Conservation (phyloP, 2,113 vertebrate genomes). For the Cnemophilus loriae region DNA sequence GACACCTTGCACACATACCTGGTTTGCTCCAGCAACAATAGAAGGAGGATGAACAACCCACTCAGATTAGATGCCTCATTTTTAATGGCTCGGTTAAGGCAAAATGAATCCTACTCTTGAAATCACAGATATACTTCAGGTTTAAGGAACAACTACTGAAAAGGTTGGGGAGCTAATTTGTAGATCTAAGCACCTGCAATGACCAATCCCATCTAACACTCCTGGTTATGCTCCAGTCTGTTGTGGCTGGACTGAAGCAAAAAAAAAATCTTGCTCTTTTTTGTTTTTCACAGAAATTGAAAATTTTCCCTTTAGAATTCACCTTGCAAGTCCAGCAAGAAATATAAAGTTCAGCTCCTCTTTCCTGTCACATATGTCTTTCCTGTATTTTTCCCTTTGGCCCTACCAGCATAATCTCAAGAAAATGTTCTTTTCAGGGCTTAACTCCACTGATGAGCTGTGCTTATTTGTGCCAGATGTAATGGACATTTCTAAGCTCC, state of each 20-base stretch:
- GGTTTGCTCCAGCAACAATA: neutral
- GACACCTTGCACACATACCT: neutral
- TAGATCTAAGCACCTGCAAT: neutral
- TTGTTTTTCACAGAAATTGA: neutral
- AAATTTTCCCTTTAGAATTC: neutral
- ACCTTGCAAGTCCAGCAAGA: neutral
- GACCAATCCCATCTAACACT: neutral
- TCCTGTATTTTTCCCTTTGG: neutral
- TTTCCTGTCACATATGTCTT: neutral
- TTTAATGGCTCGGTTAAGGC: neutral
- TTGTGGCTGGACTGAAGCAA: neutral
- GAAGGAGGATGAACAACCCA: neutral
- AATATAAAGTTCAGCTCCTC: neutral
- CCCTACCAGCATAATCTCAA: neutral
- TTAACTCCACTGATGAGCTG: neutral
- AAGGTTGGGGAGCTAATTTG: neutral
- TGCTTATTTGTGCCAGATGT: neutral
- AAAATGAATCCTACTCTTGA: neutral
- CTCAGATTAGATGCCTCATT: neutral
- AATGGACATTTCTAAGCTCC: neutral
- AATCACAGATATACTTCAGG: neutral
- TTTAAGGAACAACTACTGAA: neutral
- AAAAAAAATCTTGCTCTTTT: neutral
- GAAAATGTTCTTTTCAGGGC: neutral
- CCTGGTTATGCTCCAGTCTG: neutral